Percentiles rank a stretch among this genome's conserved stretches.
phyloP scores from a whole-genome alignment of 1,140 invertebrate genomes.

The Aphidius gifuensis region DNA sequence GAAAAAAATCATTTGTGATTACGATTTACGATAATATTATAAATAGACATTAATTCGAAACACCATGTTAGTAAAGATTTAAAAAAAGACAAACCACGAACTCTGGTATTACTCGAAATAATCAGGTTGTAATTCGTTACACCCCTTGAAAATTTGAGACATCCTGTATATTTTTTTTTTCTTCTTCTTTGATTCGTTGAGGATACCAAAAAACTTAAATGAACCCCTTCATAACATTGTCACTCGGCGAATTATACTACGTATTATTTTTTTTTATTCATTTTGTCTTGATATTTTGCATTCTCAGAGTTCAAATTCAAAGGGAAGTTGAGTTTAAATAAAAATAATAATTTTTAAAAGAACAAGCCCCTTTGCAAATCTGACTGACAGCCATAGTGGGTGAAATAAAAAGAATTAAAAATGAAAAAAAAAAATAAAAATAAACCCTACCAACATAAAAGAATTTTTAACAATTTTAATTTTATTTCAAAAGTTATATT shows the following conservation, averaged over 20 bases:
- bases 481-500: no score
- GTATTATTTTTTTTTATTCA: neutral
- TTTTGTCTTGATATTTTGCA: no score
- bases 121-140: neutral
- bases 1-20: neutral
- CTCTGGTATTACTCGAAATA: no score
- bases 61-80: neutral
- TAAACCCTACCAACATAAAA: no score
- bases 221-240: neutral
- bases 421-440: no score
- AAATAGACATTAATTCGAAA: slow-evolving; percentile 1
- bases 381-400: no score
- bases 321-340: no score
- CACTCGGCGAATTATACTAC: neutral
- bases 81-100: neutral
- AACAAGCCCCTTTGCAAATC: no score
- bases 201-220: neutral
- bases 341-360: no score
- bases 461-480: no score
- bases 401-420: no score
- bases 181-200: neutral
- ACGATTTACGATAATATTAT: neutral
- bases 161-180: slow-evolving; percentile 5
- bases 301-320: no score
- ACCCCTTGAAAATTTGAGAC: neutral